Evolutionary conservation across 1,140 invertebrate species (phyloP), one percentile per base, ranked within the genome.

Genomic region (Notospermus geniculatus): DNA sequence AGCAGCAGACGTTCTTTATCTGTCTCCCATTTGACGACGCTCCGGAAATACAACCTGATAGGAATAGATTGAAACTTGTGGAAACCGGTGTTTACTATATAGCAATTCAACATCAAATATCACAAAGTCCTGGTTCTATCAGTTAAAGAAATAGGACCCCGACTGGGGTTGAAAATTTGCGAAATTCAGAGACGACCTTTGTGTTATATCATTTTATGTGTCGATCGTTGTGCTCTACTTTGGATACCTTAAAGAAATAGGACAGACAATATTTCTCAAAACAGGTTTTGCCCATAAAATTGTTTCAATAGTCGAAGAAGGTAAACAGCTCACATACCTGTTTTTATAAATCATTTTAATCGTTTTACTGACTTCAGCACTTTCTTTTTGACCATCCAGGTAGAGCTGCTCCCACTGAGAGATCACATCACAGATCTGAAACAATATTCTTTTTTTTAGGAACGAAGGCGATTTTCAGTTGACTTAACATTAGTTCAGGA

Each of bases 341-440:
- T 92, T 95, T 77, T 95, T 93, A 76, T 92, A 97, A 36, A 91
- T 92, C 43, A 97, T 82, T 70, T 93, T 88, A 65, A 97, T 93
- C 4, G 95, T 92, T 69, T 90, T 87, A 2, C 90, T 92, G 73
- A 92, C 95, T 82, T 97, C 93, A 80, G 95, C 93, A 83, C 95
- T 95, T 9, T 93, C 92, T 1, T 90, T 90, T 13, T 91, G 90
- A 63, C 94, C 94, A 79, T 96, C 92, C 9, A 92, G 83, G 29
- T 95, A 83, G 0, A 91, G 91, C 15, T 93, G 94, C 83, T 97
- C 94, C 94, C 94, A 97, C 82, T 94, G 93, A 1, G 93, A 95
- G 76, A 97, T 97, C 23, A 97, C 90, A 83, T 97, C 94, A 82
- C 93, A 96, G 5, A 97, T 82, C 88, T 91, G 80, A 46, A 84